phyloP scores from a whole-genome alignment of 2,888 invertebrate species.

The Lasiommata megera region DNA sequence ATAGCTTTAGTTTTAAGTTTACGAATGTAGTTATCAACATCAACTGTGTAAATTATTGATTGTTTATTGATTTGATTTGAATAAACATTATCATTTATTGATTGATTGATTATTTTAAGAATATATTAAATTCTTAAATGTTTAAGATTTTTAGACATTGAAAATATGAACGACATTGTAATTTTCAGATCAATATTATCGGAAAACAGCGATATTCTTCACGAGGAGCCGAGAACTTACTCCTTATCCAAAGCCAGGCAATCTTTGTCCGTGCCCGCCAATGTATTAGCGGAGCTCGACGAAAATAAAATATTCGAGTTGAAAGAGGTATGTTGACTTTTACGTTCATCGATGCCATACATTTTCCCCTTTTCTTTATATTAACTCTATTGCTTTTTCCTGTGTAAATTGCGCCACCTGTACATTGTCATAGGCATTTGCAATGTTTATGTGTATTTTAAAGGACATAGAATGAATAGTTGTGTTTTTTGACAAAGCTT shows the following conservation, averaged over 20 bases:
- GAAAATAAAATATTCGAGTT: slow-evolving; percentile 83
- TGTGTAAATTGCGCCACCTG: neutral
- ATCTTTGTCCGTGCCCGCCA: slow-evolving; percentile 64
- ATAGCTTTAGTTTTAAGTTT: too few species aligned
- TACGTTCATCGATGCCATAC: slow-evolving; percentile 4
- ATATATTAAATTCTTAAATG: too few species aligned
- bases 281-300: slow-evolving; percentile 80
- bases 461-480: too few species aligned
- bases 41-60: too few species aligned
- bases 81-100: too few species aligned
- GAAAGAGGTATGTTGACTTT: slow-evolving; percentile 76
- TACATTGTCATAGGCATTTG: too few species aligned
- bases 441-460: too few species aligned
- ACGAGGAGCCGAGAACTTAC: slow-evolving; percentile 54
- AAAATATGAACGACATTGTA: neutral
- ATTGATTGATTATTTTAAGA: too few species aligned
- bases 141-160: too few species aligned
- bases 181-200: slow-evolving; percentile 52
- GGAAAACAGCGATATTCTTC: slow-evolving; percentile 53
- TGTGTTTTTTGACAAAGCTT: too few species aligned
- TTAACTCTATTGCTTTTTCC: slow-evolving; percentile 1
- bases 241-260: slow-evolving; percentile 66
- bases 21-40: too few species aligned
- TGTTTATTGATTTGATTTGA: too few species aligned
- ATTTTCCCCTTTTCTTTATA: slow-evolving; percentile 8